Percentiles rank a stretch among this genome's conserved stretches.
Conservation (phyloP, 2,888 invertebrate genomes). For the Camponotus fellah region DNA sequence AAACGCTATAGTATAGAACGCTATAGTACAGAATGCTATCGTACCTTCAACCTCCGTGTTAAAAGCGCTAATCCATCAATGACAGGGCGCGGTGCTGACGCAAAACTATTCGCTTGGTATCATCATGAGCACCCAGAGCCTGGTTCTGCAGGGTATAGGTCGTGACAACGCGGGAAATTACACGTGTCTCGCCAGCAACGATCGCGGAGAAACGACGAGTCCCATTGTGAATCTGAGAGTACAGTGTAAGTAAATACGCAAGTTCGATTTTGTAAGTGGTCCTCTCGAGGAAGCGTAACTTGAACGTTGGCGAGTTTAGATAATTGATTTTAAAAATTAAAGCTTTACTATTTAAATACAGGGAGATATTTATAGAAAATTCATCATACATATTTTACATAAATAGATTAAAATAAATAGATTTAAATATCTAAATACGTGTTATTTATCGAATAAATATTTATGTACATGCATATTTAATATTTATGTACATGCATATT, state of each 20-base stretch:
- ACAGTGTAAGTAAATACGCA: constrained; percentile 90
- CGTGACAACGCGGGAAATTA: constrained; percentile 94
- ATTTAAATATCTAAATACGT: neutral
- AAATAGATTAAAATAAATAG: neutral
- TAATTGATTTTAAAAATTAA: constrained; percentile 10
- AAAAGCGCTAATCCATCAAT: constrained; percentile 59
- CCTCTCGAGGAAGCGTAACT: neutral
- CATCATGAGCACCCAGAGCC: constrained; percentile 95
- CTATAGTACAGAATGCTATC: neutral
- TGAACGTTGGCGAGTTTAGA: neutral
- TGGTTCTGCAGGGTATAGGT: constrained; percentile 94
- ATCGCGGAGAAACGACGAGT: constrained; percentile 93
- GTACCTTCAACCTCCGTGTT: constrained; percentile 30
- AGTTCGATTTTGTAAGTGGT: constrained; percentile 9
- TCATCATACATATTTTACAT: neutral
- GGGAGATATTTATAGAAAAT: neutral
- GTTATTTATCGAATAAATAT: neutral
- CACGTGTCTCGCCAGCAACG: constrained; percentile 94
- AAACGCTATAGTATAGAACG: neutral
- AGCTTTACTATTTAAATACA: neutral
- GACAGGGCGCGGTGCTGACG: constrained; percentile 91
- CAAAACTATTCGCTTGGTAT: constrained; percentile 95
- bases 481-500: too few species aligned
- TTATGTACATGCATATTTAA: neutral
- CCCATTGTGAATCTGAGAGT: constrained; percentile 92